Percentiles rank a stretch among this genome's conserved stretches.
phyloP scores from a whole-genome alignment of 2,888 invertebrate species.

The Eupithecia exiguata region DNA sequence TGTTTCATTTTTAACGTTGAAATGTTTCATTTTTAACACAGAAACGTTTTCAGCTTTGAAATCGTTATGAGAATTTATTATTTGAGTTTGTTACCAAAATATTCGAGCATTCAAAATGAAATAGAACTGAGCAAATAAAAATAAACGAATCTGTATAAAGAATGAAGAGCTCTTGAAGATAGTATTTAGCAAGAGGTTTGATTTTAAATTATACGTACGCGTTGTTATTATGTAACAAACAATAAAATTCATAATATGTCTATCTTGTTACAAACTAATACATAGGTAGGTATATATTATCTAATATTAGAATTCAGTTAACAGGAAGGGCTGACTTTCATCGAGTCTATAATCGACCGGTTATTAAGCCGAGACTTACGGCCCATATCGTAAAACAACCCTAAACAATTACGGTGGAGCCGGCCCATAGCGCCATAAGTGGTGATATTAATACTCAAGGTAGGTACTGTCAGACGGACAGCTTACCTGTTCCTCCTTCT shows the following conservation, averaged over 20 bases:
- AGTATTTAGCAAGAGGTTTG: not conserved
- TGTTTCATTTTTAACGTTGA: conserved; percentile 28
- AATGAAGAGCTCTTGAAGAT: not conserved
- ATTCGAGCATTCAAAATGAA: conserved; percentile 26
- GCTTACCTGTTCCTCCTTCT: not conserved
- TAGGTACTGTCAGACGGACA: conserved; percentile 34
- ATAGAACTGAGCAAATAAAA: conserved; percentile 25
- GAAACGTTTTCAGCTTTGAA: conserved; percentile 34
- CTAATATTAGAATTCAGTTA: not conserved
- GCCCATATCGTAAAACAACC: conserved; percentile 66
- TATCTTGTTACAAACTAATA: not conserved
- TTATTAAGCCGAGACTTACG: conserved; percentile 55
- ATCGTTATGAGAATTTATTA: conserved; percentile 44
- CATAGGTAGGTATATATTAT: not conserved
- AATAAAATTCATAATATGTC: too few species aligned
- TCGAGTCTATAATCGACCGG: conserved; percentile 48
- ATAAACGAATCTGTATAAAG: not conserved
- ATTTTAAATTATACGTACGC: not conserved
- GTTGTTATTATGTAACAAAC: too few species aligned
- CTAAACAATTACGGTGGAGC: conserved; percentile 75
- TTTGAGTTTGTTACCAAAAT: conserved; percentile 36
- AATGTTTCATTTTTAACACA: conserved; percentile 32
- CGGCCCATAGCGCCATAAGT: conserved; percentile 71
- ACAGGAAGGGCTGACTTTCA: not conserved
- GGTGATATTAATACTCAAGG: conserved; percentile 59